Evolutionary conservation across 1,140 invertebrate species (phyloP), one percentile per base, ranked within the genome.

Genomic region (Aphelenchoides fujianensis): DNA sequence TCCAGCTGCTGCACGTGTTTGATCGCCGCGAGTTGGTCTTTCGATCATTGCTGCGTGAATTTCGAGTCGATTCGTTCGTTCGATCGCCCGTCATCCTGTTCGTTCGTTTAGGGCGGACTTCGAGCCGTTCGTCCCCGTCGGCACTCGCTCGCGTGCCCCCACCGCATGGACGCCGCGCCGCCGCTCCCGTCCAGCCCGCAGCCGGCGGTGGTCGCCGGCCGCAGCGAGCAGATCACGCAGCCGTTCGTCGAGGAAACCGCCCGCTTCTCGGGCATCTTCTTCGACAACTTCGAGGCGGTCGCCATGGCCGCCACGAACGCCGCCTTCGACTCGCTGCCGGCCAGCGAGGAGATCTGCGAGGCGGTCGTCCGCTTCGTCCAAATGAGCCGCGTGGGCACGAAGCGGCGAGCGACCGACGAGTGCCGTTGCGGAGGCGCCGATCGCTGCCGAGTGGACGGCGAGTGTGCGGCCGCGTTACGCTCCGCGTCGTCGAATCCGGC

Each of bases 21-120:
- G n/a, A n/a, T n/a, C n/a, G n/a, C n/a, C n/a, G n/a, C n/a, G n/a
- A n/a, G n/a, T n/a, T n/a, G n/a, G n/a, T n/a, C n/a, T n/a, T n/a
- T n/a, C n/a, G n/a, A n/a, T n/a, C n/a, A n/a, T n/a, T n/a, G n/a
- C n/a, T n/a, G n/a, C n/a, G n/a, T n/a, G n/a, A n/a, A n/a, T n/a
- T n/a, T n/a, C n/a, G n/a, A n/a, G n/a, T n/a, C n/a, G n/a, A 48
- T 48, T 23, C 41, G 41, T 48, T 48, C 41, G 41, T 48, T 48
- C 41, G n/a, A n/a, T n/a, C n/a, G n/a, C n/a, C n/a, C n/a, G n/a
- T n/a, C n/a, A n/a, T n/a, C n/a, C n/a, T n/a, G n/a, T n/a, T n/a
- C n/a, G n/a, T n/a, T n/a, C n/a, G n/a, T n/a, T n/a, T n/a, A n/a
- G n/a, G n/a, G n/a, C n/a, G n/a, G n/a, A n/a, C n/a, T n/a, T 48